Conservation (phyloP, 2,113 vertebrate genomes). For the Perca fluviatilis region DNA sequence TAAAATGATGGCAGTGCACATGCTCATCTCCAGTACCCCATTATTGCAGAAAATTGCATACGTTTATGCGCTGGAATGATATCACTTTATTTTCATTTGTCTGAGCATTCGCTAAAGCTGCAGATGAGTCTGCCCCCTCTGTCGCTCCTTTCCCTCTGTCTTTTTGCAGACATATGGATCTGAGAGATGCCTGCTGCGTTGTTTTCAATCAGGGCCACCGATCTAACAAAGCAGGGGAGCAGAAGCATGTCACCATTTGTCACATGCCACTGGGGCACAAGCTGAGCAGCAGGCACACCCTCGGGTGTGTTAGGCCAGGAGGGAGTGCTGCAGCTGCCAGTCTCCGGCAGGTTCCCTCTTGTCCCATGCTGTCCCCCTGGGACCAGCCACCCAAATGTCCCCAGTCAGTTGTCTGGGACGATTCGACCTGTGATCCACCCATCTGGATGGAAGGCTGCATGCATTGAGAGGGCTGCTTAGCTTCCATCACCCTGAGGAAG, state of each 20-base stretch:
- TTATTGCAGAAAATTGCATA: constrained; percentile 78
- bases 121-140: constrained; percentile 50
- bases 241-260: constrained; percentile 85
- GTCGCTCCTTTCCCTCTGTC: neutral
- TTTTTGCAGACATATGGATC: constrained; percentile 73
- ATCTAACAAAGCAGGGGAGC: constrained; percentile 78
- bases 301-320: constrained; percentile 70
- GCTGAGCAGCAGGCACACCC: constrained; percentile 82
- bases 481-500: constrained; percentile 70
- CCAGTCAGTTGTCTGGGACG: constrained; percentile 64
- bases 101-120: constrained; percentile 55
- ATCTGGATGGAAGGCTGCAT: constrained; percentile 71
- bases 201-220: constrained; percentile 71
- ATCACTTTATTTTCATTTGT: constrained; percentile 80
- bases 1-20: constrained; percentile 76
- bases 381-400: constrained; percentile 78
- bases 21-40: constrained; percentile 68
- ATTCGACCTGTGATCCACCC: constrained; percentile 75
- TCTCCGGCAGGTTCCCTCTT: constrained; percentile 72
- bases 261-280: constrained; percentile 80
- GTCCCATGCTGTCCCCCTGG: constrained; percentile 65
- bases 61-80: constrained; percentile 73
- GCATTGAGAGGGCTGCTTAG: constrained; percentile 53
- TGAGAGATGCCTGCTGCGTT: constrained; percentile 70
- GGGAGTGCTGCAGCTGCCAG: constrained; percentile 76